phyloP scores from a whole-genome alignment of 2,888 invertebrate species.

The Ischnus inquisitorius region DNA sequence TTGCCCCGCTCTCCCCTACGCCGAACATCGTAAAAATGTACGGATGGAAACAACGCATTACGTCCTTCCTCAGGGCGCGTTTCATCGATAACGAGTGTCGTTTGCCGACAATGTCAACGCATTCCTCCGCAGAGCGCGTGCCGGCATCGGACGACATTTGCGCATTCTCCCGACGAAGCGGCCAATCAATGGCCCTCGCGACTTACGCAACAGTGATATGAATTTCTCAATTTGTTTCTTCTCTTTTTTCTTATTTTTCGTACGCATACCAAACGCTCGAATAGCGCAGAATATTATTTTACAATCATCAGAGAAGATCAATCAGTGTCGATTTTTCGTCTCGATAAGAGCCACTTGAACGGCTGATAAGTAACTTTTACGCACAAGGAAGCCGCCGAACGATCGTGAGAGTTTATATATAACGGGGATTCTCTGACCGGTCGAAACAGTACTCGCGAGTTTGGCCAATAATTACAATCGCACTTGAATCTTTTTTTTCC shows the following conservation, averaged over 20 bases:
- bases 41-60: neutral
- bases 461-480: slow-evolving; percentile 10
- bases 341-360: slow-evolving; percentile 2
- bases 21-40: neutral
- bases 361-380: slow-evolving; percentile 23
- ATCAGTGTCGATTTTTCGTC: slow-evolving; percentile 14
- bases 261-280: neutral
- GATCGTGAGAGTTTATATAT: slow-evolving; percentile 20
- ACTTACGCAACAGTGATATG: neutral
- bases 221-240: neutral
- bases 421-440: slow-evolving; percentile 9
- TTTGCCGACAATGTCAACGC: neutral
- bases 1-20: too few species aligned
- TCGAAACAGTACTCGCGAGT: neutral
- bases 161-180: neutral
- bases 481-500: neutral
- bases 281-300: neutral
- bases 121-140: neutral
- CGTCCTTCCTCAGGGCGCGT: neutral
- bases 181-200: neutral
- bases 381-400: neutral
- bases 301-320: neutral
- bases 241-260: neutral
- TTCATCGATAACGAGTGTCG: neutral
- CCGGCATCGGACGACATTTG: neutral